A percentile compares a stretch with the other conserved stretches of the same genome.
phyloP scores from a whole-genome alignment of 2,113 vertebrate genomes.

The Tilapia sparmanii region DNA sequence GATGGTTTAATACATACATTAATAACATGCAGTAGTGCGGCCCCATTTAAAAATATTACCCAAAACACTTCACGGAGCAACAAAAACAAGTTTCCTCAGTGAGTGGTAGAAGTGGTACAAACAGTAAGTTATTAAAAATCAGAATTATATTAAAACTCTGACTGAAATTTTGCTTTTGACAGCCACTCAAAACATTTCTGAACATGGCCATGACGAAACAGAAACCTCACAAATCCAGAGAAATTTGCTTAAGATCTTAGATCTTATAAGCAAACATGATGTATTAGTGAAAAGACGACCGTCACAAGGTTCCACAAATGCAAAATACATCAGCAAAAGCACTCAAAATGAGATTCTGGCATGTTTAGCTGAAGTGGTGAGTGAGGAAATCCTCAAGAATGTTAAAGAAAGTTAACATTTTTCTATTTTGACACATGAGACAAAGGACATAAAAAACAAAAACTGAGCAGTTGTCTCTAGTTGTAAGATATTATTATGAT shows the following conservation, averaged over 20 bases:
- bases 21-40: background rate
- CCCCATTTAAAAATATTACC: background rate
- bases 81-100: background rate
- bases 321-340: background rate
- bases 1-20: background rate
- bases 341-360: background rate
- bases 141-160: background rate
- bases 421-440: accelerated
- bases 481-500: background rate
- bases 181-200: background rate
- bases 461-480: background rate
- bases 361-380: background rate
- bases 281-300: background rate
- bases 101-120: background rate
- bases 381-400: background rate
- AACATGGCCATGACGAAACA: background rate
- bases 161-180: background rate
- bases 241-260: background rate
- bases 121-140: accelerated
- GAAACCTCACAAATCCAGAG: background rate
- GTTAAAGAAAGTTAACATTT: background rate
- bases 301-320: background rate
- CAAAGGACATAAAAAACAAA: background rate
- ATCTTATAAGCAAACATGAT: background rate
- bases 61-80: background rate